Conservation (phyloP, 2,888 invertebrate genomes). For the Adela reaumurella region DNA sequence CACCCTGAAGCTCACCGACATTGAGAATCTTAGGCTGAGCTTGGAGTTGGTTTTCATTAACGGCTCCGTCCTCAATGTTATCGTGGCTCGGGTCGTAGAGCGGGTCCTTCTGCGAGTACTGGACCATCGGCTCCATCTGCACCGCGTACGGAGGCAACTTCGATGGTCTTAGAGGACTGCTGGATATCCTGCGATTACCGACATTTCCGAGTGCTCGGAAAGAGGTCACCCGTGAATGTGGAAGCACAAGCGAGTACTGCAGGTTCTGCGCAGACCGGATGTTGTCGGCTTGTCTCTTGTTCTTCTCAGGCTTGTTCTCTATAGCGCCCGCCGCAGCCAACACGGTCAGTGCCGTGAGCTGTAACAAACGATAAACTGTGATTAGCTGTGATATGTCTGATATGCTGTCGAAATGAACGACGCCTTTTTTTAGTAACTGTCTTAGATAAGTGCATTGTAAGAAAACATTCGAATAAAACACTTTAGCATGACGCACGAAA, state of each 20-base stretch:
- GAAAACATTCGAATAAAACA: no score
- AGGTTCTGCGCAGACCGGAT: conserved; percentile 56
- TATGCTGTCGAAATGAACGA: no score
- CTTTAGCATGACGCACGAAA: no score
- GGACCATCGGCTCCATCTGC: conserved; percentile 76
- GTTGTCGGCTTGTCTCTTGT: conserved; percentile 50
- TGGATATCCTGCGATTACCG: conserved; percentile 54
- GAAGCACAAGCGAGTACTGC: conserved; percentile 58
- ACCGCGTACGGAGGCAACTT: conserved; percentile 69
- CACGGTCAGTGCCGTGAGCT: conserved; percentile 57
- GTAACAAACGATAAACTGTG: conserved; percentile 29
- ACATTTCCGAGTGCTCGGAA: conserved; percentile 47
- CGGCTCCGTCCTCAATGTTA: conserved; percentile 38
- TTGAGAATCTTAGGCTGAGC: conserved; percentile 48
- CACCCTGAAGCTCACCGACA: conserved; percentile 25
- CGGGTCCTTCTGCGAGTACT: conserved; percentile 77
- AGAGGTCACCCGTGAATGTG: conserved; percentile 51
- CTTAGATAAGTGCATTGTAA: no score
- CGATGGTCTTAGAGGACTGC: conserved; percentile 41
- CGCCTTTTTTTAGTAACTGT: no score
- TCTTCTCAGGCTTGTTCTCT: conserved; percentile 46
- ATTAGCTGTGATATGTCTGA: no score
- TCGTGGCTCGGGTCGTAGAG: conserved; percentile 61
- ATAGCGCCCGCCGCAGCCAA: conserved; percentile 48
- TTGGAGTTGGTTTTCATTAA: conserved; percentile 43